Percentiles rank a stretch among this genome's conserved stretches.
Conservation (phyloP, 1,140 invertebrate genomes). For the Notospermus geniculatus region DNA sequence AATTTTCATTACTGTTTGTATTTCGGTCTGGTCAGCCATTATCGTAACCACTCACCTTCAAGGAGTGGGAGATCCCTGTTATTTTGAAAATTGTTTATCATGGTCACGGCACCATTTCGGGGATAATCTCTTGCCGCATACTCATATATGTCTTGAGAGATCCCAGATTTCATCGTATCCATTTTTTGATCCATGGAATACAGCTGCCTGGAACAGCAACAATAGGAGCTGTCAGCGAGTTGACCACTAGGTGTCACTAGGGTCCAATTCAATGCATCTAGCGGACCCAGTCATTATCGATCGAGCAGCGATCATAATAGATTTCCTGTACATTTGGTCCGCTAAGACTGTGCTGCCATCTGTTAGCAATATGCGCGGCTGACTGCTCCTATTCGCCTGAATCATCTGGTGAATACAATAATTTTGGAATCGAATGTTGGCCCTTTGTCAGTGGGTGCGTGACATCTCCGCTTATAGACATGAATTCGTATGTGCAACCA, state of each 20-base stretch:
- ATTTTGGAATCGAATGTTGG: neutral
- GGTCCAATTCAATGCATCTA: too few species aligned
- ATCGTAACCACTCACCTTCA: conserved; percentile 2
- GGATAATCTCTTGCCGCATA: conserved; percentile 2
- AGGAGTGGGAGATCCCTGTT: neutral
- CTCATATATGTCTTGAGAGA: neutral
- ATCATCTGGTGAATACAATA: neutral
- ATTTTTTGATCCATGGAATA: neutral
- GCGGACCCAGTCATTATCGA: too few species aligned
- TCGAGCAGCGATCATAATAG: too few species aligned
- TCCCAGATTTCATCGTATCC: neutral
- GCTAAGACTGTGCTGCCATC: too few species aligned
- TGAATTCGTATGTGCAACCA: conserved; percentile 1
- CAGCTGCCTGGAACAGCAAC: neutral
- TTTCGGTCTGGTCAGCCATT: too few species aligned
- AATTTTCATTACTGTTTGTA: too few species aligned
- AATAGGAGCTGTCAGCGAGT: too few species aligned
- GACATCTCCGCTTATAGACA: neutral
- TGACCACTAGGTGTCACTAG: too few species aligned
- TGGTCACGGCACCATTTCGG: neutral
- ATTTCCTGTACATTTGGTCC: too few species aligned
- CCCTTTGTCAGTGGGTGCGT: neutral
- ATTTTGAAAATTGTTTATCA: neutral
- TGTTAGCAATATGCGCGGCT: too few species aligned
- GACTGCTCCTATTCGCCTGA: too few species aligned